Evolutionary conservation across 2,888 invertebrate species (phyloP).

Genomic region (Theretra japonica): DNA sequence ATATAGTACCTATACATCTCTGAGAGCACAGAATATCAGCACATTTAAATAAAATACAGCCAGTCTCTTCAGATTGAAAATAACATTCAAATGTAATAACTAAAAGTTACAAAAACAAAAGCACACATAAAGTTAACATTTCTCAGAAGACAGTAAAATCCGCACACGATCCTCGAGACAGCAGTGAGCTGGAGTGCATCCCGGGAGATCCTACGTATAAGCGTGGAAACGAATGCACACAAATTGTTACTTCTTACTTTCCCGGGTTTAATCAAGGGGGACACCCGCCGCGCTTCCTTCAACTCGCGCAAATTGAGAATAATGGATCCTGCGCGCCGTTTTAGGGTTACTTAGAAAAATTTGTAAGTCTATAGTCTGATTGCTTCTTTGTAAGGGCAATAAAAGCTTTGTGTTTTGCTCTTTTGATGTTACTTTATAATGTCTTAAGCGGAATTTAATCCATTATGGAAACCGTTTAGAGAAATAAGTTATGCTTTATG

Average conservation of each 20-base stretch:
- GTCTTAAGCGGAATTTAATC: slow-evolving; percentile 4
- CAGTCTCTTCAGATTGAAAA: neutral
- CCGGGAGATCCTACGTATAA: slow-evolving; percentile 55
- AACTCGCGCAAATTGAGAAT: slow-evolving; percentile 82
- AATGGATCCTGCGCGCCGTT: slow-evolving; percentile 72
- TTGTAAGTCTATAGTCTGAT: slow-evolving; percentile 52
- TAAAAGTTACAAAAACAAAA: neutral
- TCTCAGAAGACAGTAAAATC: slow-evolving; percentile 31
- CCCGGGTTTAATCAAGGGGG: slow-evolving; percentile 82
- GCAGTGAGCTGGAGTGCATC: slow-evolving; percentile 61
- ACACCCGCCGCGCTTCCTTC: slow-evolving; percentile 80
- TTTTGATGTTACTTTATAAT: slow-evolving; percentile 23
- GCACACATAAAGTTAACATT: neutral
- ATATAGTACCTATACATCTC: too few relatives aligned
- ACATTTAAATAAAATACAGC: neutral
- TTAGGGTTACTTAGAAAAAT: slow-evolving; percentile 68
- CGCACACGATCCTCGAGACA: slow-evolving; percentile 13
- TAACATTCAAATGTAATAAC: neutral
- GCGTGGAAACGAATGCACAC: slow-evolving; percentile 60
- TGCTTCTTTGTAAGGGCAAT: slow-evolving; percentile 35
- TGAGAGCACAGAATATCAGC: too few relatives aligned
- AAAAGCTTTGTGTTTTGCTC: slow-evolving; percentile 29
- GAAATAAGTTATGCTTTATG: neutral
- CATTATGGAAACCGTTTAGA: slow-evolving; percentile 2
- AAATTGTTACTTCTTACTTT: slow-evolving; percentile 79